Conservation (phyloP, 2,797 vertebrate species). For the Neoniphon sammara region DNA sequence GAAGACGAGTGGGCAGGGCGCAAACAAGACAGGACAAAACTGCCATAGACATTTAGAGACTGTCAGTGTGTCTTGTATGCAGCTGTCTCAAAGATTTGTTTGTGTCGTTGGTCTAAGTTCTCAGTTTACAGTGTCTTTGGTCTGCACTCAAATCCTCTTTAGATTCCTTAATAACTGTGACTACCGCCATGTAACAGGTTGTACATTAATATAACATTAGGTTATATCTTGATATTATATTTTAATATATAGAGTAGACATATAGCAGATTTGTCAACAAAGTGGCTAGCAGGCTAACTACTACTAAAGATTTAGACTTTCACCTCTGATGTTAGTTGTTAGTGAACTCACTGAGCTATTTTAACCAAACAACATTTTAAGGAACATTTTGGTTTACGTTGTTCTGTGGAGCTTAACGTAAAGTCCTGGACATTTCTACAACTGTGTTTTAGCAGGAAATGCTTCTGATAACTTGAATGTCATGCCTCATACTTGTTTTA, state of each 20-base stretch:
- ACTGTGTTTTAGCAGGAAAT: slow-evolving; percentile 60
- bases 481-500: slow-evolving; percentile 18
- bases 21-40: slow-evolving; percentile 53
- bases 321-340: slow-evolving; percentile 37
- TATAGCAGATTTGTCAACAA: slow-evolving; percentile 17
- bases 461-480: slow-evolving; percentile 27
- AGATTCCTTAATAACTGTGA: slow-evolving; percentile 29
- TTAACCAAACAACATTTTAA: slow-evolving; percentile 20
- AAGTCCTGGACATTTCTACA: slow-evolving; percentile 33
- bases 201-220: slow-evolving; percentile 53
- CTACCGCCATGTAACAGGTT: slow-evolving; percentile 53
- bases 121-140: slow-evolving; percentile 34
- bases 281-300: background rate
- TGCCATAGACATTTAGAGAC: slow-evolving; percentile 76
- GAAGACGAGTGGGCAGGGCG: slow-evolving; percentile 41
- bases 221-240: slow-evolving; percentile 43
- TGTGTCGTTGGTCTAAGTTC: slow-evolving; percentile 9
- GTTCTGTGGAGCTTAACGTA: slow-evolving; percentile 25
- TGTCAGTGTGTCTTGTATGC: slow-evolving; percentile 2
- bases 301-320: slow-evolving; percentile 6
- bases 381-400: slow-evolving; percentile 27
- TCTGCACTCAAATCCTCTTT: slow-evolving; percentile 33
- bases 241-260: slow-evolving; percentile 53
- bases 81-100: background rate
- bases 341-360: slow-evolving; percentile 53